Conservation (phyloP, 2,113 vertebrate genomes). For the Cottus gobio region DNA sequence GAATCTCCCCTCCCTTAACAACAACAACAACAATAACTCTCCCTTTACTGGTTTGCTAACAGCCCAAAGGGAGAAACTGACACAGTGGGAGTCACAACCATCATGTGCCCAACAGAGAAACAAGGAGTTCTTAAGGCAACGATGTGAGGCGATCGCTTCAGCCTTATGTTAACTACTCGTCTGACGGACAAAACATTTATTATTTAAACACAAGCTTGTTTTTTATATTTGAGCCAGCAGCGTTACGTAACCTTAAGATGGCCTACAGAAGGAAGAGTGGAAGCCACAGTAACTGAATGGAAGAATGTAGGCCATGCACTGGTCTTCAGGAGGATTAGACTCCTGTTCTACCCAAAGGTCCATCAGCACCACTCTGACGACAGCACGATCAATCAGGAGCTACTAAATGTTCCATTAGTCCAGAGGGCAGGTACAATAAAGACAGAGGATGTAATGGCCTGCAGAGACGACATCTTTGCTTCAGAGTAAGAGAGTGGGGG, state of each 20-base stretch:
- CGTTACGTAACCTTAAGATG: background rate
- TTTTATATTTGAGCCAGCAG: background rate
- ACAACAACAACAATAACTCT: background rate
- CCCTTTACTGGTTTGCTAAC: background rate
- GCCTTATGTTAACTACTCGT: background rate
- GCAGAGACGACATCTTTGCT: background rate
- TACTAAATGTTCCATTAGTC: background rate
- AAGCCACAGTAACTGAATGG: too few species aligned
- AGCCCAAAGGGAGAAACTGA: conserved; percentile 4
- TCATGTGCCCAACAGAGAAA: too few species aligned
- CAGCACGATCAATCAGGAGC: background rate
- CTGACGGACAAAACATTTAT: background rate
- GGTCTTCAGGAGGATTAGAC: background rate
- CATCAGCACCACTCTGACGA: background rate
- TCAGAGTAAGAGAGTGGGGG: background rate
- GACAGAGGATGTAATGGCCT: background rate
- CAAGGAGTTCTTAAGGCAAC: too few species aligned
- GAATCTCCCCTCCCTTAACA: background rate
- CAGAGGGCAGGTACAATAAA: background rate
- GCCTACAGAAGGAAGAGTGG: background rate
- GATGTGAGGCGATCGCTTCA: too few species aligned
- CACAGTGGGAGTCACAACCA: conserved; percentile 3
- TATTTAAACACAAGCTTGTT: background rate
- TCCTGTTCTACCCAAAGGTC: background rate
- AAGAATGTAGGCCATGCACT: background rate